Evolutionary conservation across 2,888 invertebrate species (phyloP).

Genomic region (Myathropa florea): DNA sequence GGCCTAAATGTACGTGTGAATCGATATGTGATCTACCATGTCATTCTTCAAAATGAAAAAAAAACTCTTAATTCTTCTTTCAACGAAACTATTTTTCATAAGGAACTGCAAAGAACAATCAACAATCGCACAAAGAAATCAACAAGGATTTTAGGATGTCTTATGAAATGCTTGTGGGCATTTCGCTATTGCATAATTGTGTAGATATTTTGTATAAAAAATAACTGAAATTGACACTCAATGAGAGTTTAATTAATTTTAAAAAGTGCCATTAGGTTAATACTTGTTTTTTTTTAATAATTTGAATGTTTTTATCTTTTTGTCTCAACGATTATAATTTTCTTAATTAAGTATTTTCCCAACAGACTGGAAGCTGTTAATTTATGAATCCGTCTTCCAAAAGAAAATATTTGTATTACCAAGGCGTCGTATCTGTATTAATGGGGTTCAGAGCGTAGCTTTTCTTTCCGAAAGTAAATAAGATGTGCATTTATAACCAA

Average conservation of each 20-base stretch:
- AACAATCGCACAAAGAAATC: conserved; percentile 36
- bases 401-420: background rate
- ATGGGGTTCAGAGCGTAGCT: conserved; percentile 41
- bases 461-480: conserved; percentile 11
- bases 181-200: conserved; percentile 35
- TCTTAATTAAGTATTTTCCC: conserved; percentile 19
- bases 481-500: conserved; percentile 16
- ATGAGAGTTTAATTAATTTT: conserved; percentile 57
- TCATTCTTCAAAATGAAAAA: background rate
- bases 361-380: conserved; percentile 47
- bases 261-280: conserved; percentile 68
- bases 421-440: conserved; percentile 19
- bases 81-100: conserved; percentile 16
- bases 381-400: conserved; percentile 47
- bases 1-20: conserved; percentile 20
- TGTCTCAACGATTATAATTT: conserved; percentile 1
- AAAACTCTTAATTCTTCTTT: conserved; percentile 7
- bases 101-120: conserved; percentile 52
- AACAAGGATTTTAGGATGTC: background rate
- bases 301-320: background rate
- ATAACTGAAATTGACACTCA: conserved; percentile 35
- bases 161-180: background rate
- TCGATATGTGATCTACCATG: conserved; percentile 17
- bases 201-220: conserved; percentile 57
- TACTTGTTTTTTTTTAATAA: conserved; percentile 46